phyloP scores from a whole-genome alignment of 2,888 invertebrate genomes.

The Drosophila austrosaltans region DNA sequence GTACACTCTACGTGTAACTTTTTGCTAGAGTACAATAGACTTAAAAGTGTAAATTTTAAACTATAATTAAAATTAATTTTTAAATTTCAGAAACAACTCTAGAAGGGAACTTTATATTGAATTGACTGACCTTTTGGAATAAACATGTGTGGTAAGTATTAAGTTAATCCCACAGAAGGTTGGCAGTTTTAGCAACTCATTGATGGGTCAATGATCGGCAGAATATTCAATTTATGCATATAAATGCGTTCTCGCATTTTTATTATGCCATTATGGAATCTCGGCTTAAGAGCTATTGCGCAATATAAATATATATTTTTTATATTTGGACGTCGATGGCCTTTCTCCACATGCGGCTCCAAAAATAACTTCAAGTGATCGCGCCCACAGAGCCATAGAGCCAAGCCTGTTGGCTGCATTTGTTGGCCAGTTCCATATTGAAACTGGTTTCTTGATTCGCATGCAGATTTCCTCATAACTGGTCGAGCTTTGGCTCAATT shows the following conservation, averaged over 20 bases:
- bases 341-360: slow-evolving; percentile 41
- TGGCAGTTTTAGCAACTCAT: background rate
- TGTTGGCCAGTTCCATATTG: slow-evolving; percentile 37
- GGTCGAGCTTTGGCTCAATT: slow-evolving; percentile 45
- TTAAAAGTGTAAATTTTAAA: too few relatives aligned
- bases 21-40: too few relatives aligned
- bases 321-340: slow-evolving; percentile 21
- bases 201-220: slow-evolving; percentile 6
- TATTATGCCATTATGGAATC: slow-evolving; percentile 20
- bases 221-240: slow-evolving; percentile 7
- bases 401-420: slow-evolving; percentile 46
- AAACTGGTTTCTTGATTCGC: slow-evolving; percentile 61
- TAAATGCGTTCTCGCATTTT: slow-evolving; percentile 12
- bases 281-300: slow-evolving; percentile 9
- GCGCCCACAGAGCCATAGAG: slow-evolving; percentile 48
- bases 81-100: background rate
- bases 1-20: too few relatives aligned
- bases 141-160: slow-evolving; percentile 22
- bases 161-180: background rate
- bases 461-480: slow-evolving; percentile 67
- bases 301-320: slow-evolving; percentile 13
- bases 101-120: background rate
- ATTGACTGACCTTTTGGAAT: background rate
- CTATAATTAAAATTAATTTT: background rate
- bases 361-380: slow-evolving; percentile 54